Percentiles rank a stretch among this genome's conserved stretches.
Evolutionary conservation across 2,113 vertebrate genomes (phyloP).

Genomic region (Oreochromis aureus): DNA sequence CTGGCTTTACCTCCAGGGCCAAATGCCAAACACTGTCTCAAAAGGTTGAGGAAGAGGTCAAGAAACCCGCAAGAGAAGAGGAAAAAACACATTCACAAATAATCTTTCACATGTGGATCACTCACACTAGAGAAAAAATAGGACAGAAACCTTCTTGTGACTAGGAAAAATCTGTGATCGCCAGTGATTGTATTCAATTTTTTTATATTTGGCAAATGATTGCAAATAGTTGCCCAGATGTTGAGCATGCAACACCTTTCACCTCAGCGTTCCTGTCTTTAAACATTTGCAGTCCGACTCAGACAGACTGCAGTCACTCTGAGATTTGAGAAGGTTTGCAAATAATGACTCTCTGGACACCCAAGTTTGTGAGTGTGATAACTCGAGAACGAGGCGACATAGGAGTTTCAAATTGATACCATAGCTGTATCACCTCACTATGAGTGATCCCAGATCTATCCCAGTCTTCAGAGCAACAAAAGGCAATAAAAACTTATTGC

Average conservation of each 20-base stretch:
- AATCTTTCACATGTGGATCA: background rate
- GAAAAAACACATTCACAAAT: background rate
- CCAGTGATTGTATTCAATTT: background rate
- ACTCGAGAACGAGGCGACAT: background rate
- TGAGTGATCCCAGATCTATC: background rate
- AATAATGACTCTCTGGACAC: background rate
- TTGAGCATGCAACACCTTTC: background rate
- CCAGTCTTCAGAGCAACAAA: background rate
- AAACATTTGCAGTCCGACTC: background rate
- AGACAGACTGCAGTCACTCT: background rate
- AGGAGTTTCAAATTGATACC: background rate
- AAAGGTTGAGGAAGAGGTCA: background rate
- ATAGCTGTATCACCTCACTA: background rate
- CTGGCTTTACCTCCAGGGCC: background rate
- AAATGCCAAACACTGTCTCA: background rate
- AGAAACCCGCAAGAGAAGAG: background rate
- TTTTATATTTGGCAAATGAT: background rate
- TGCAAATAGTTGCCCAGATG: background rate
- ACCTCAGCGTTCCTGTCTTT: background rate
- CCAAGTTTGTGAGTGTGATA: background rate
- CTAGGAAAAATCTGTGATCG: background rate
- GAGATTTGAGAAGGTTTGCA: background rate
- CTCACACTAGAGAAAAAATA: background rate
- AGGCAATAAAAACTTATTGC: background rate
- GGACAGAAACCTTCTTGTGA: background rate